Conservation (phyloP, 2,888 invertebrate genomes). For the Drosophila nigritarsus region DNA sequence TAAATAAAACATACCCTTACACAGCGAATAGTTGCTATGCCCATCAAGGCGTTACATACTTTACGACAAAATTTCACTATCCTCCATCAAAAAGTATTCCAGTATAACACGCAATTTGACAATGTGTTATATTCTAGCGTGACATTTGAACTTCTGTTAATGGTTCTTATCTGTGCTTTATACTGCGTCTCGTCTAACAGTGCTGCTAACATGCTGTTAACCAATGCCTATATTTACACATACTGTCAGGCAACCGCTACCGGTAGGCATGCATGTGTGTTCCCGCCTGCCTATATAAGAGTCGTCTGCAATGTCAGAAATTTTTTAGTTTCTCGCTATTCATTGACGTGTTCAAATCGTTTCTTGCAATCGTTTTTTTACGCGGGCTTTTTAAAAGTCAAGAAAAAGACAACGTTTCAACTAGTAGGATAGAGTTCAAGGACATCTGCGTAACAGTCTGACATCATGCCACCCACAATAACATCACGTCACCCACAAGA, state of each 20-base stretch:
- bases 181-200: slow-evolving; percentile 16
- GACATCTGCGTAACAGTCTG: slow-evolving; percentile 40
- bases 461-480: slow-evolving; percentile 82
- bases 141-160: slow-evolving; percentile 59
- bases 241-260: slow-evolving; percentile 12
- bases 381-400: not conserved
- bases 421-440: slow-evolving; percentile 34
- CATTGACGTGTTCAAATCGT: slow-evolving; percentile 52
- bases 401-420: not conserved
- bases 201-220: slow-evolving; percentile 26
- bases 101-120: not conserved
- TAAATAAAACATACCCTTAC: not conserved
- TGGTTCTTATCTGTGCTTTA: slow-evolving; percentile 11
- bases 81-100: not conserved
- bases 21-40: not conserved
- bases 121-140: slow-evolving; percentile 24
- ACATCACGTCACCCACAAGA: slow-evolving; percentile 62
- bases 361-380: slow-evolving; percentile 9
- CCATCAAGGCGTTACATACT: not conserved
- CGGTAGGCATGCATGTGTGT: slow-evolving; percentile 3
- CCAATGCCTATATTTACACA: not conserved
- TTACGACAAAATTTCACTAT: not conserved
- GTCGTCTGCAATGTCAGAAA: slow-evolving; percentile 7
- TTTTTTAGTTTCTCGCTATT: slow-evolving; percentile 64
- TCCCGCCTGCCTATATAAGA: slow-evolving; percentile 57